Conservation (phyloP, 2,113 vertebrate species). For the Athene noctua region DNA sequence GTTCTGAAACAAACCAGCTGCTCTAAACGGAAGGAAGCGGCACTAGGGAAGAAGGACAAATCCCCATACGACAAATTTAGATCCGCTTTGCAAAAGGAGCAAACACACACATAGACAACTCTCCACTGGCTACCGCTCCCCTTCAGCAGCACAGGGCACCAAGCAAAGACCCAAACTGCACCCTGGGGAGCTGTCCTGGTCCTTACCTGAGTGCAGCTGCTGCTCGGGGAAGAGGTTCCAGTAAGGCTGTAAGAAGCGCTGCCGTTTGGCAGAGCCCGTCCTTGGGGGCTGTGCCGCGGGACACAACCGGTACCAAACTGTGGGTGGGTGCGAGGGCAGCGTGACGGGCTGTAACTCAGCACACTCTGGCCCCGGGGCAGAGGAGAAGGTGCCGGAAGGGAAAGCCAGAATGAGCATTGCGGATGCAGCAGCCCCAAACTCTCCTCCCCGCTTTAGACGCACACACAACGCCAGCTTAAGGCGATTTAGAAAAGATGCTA, state of each 20-base stretch:
- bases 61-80: too few species aligned
- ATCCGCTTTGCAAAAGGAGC: too few species aligned
- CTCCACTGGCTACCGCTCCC: too few species aligned
- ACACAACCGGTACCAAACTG: slow-evolving; percentile 86
- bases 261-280: slow-evolving; percentile 72
- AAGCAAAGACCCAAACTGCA: too few species aligned
- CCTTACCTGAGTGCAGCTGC: slow-evolving; percentile 81
- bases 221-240: too few species aligned
- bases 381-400: slow-evolving; percentile 72
- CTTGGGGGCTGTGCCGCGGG: slow-evolving; percentile 82
- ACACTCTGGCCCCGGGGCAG: slow-evolving; percentile 90
- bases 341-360: slow-evolving; percentile 91
- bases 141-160: too few species aligned
- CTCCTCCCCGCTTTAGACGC: rapidly evolving
- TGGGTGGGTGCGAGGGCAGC: slow-evolving; percentile 82
- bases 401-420: not conserved
- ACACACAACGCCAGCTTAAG: rapidly evolving
- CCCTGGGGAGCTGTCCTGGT: rapidly evolving
- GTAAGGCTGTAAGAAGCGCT: too few species aligned
- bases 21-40: too few species aligned
- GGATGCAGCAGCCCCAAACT: not conserved
- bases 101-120: too few species aligned
- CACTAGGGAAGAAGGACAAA: too few species aligned
- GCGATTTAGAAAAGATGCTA: not conserved
- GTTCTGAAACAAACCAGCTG: too few species aligned